Evolutionary conservation across 1,140 invertebrate genomes (phyloP), one percentile per base, ranked within the genome.

Genomic region (Drosophila mayri): DNA sequence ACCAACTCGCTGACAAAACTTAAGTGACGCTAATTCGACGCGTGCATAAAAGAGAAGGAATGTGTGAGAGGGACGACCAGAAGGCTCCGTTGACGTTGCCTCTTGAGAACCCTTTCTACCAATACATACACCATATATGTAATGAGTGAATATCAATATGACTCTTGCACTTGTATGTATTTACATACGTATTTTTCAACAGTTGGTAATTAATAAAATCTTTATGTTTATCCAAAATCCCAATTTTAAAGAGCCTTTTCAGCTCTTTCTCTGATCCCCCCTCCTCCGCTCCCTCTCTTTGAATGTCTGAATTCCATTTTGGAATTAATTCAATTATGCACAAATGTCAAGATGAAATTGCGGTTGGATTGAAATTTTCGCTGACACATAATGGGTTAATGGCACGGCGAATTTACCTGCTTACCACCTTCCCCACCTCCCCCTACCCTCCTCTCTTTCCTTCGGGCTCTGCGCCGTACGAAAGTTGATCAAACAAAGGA

Each of bases 271-370:
- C 44, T 14, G 3, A n/a, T 0, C 14, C 14, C 46, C 16, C 8
- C 2, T 16, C 1, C 20, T 5, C 38, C n/a, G n/a, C n/a, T 37
- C 46, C n/a, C 9, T 2, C 5, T 18, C 11, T 41, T 16, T 59
- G 52, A 55, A 61, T 59, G 70, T 60, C 63, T 59, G 37, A 67
- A 61, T 75, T 59, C 49, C 62, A 55, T 81, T 74, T 74, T 14
- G 55, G 63, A 86, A 83, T 83, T 87, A 87, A 86, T 86, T 86
- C 71, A 86, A 86, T 86, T 86, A 86, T 76, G 63, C 57, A 50
- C 59, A 73, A 81, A 77, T 65, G 67, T 62, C 60, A 81, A 77
- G 55, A 64, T 76, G 49, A 65, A 79, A 85, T 64, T 85, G 82
- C 63, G 82, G 58, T 74, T 67, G 72, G 68, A 82, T 72, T 77